Evolutionary conservation across 2,113 vertebrate genomes (phyloP).

Genomic region (Anthoscopus minutus): DNA sequence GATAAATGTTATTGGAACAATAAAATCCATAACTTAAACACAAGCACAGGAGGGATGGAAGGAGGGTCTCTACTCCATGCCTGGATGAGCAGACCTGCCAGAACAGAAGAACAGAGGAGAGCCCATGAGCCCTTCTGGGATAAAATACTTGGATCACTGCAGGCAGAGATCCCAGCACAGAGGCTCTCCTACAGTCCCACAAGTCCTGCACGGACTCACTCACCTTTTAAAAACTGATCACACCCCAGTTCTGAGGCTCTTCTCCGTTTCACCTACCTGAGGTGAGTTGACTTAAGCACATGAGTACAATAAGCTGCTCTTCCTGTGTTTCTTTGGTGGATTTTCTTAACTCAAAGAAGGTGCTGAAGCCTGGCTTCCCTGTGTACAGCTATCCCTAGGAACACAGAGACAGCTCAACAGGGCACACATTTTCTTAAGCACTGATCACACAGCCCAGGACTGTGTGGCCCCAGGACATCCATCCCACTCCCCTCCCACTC

Average conservation of each 20-base stretch:
- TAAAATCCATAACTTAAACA: slow-evolving; percentile 23
- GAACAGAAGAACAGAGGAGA: neutral
- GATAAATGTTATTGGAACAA: slow-evolving; percentile 37
- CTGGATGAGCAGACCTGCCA: neutral
- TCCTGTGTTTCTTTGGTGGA: neutral
- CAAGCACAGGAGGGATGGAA: neutral
- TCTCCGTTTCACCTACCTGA: neutral
- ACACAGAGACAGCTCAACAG: neutral
- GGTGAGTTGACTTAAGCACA: neutral
- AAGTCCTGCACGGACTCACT: fast-evolving
- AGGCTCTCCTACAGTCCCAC: neutral
- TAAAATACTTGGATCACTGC: neutral
- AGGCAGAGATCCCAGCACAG: neutral
- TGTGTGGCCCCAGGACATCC: neutral
- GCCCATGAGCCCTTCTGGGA: neutral
- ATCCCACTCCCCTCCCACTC: neutral
- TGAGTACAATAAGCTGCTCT: neutral
- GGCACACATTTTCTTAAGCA: neutral
- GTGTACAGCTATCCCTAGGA: neutral
- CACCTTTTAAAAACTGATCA: neutral
- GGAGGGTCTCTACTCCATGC: neutral
- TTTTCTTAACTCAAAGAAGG: neutral
- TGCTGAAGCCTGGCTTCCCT: neutral
- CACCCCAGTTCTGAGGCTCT: neutral
- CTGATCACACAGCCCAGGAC: neutral